Evolutionary conservation across 2,888 invertebrate species (phyloP), one percentile per base, ranked within the genome.

Genomic region (Arrhopalites spinosus): DNA sequence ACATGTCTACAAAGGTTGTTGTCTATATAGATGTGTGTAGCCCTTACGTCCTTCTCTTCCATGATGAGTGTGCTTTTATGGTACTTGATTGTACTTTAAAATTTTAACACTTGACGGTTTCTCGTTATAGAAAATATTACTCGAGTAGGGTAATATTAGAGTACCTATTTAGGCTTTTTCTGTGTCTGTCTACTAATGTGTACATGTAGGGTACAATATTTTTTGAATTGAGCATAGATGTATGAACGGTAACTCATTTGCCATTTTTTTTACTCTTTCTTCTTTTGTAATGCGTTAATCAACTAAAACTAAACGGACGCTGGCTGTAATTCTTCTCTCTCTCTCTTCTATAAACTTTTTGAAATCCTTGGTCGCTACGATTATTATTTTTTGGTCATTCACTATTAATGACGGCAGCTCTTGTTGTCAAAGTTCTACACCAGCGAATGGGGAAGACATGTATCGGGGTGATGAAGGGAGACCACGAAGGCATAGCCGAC

Each of bases 361-460:
- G 20, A 27, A 23, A 27, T 25, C 59, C 25, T 59, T 15, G 5
- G 15, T 27, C 7, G 2, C 59, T 11, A 25, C 25, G 11, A 13
- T 11, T 59, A 2, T 27, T 59, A 11, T 25, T 50, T 50, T 50
- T 50, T n/a, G n/a, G n/a, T 50, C 50, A n/a, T n/a, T 50, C 50
- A 3, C 8, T n/a, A 17, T 50, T 50, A n/a, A n/a, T 50, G 17
- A 50, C 17, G 50, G 25, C 11, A 59, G 59, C 25, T 59, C 25
- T 59, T 59, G 59, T 59, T 59, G 59, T 59, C 59, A 59, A 59
- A 59, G 59, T 27, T 59, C 59, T 59, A 50, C 50, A n/a, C 25
- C 25, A 25, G 27, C 25, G 25, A 27, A 59, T 25, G 25, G 25
- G 2, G 20, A 59, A 1, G 59, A 59, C 13, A 25, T 20, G 8